Evolutionary conservation across 1,140 invertebrate genomes (phyloP).

Genomic region (Ostrea edulis): DNA sequence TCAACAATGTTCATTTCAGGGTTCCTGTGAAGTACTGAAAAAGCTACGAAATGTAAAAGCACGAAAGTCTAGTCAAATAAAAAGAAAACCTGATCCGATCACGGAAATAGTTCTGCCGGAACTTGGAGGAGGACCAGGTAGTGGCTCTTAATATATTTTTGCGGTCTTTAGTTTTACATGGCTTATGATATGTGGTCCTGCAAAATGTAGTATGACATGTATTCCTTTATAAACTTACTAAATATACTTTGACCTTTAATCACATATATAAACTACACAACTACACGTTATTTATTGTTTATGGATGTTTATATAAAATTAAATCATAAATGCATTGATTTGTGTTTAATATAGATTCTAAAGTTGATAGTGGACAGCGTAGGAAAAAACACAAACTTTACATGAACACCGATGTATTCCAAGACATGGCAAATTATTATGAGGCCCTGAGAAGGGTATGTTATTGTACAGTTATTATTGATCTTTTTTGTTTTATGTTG

Average conservation of each 20-base stretch:
- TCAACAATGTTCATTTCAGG: conserved; percentile 51
- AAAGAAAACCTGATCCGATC: conserved; percentile 59
- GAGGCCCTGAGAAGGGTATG: conserved; percentile 45
- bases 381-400: conserved; percentile 45
- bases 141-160: neutral
- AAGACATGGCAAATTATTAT: conserved; percentile 61
- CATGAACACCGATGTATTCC: conserved; percentile 53
- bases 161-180: too few relatives aligned
- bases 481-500: neutral
- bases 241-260: too few relatives aligned
- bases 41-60: conserved; percentile 65
- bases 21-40: conserved; percentile 71
- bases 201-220: too few relatives aligned
- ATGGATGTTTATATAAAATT: too few relatives aligned
- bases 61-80: conserved; percentile 53
- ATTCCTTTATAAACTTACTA: too few relatives aligned
- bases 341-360: conserved; percentile 39
- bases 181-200: too few relatives aligned
- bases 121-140: conserved; percentile 60
- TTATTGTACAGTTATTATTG: neutral
- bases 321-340: too few relatives aligned
- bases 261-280: too few relatives aligned
- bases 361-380: conserved; percentile 49
- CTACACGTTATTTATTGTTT: too few relatives aligned
- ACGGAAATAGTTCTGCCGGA: conserved; percentile 63